Percentiles rank a stretch among this genome's conserved stretches.
Evolutionary conservation across 2,888 invertebrate species (phyloP).

Genomic region (Cremastobaeus sp.): DNA sequence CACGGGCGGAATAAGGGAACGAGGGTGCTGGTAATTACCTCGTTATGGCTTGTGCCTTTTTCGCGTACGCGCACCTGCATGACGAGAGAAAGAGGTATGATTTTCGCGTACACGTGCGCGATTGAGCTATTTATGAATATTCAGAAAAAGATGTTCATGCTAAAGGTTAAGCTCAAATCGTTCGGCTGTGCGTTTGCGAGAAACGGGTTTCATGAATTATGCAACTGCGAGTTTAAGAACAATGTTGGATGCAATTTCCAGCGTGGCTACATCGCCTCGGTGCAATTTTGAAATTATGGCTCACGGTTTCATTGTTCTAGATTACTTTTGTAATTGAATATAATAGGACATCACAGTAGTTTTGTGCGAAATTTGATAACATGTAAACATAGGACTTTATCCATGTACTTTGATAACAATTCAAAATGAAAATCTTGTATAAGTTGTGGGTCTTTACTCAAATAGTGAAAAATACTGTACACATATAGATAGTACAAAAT

Average conservation of each 20-base stretch:
- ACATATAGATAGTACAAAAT: too few relatives aligned
- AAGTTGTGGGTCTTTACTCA: too few relatives aligned
- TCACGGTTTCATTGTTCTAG: too few relatives aligned
- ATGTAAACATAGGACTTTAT: too few relatives aligned
- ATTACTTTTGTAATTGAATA: too few relatives aligned
- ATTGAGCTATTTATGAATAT: slow-evolving; percentile 51
- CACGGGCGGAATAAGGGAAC: slow-evolving; percentile 28
- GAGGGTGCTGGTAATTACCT: slow-evolving; percentile 64
- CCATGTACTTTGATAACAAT: too few relatives aligned
- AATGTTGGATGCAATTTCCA: neutral
- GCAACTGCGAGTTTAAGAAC: slow-evolving; percentile 4
- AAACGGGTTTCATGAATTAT: slow-evolving; percentile 16
- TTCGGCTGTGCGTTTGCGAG: slow-evolving; percentile 15
- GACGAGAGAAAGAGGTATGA: slow-evolving; percentile 58
- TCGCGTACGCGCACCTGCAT: slow-evolving; percentile 65
- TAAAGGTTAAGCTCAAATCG: slow-evolving; percentile 21
- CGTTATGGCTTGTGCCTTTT: slow-evolving; percentile 67
- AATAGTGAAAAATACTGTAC: too few relatives aligned
- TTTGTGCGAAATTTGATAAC: too few relatives aligned
- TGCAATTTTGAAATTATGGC: slow-evolving; percentile 5
- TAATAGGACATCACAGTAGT: too few relatives aligned
- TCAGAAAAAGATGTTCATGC: slow-evolving; percentile 9
- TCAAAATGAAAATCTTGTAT: too few relatives aligned
- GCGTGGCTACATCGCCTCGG: too few relatives aligned
- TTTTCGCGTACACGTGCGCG: slow-evolving; percentile 53